Evolutionary conservation across 2,113 vertebrate species (phyloP), one percentile per base, ranked within the genome.

Genomic region (Polyodon spathula): DNA sequence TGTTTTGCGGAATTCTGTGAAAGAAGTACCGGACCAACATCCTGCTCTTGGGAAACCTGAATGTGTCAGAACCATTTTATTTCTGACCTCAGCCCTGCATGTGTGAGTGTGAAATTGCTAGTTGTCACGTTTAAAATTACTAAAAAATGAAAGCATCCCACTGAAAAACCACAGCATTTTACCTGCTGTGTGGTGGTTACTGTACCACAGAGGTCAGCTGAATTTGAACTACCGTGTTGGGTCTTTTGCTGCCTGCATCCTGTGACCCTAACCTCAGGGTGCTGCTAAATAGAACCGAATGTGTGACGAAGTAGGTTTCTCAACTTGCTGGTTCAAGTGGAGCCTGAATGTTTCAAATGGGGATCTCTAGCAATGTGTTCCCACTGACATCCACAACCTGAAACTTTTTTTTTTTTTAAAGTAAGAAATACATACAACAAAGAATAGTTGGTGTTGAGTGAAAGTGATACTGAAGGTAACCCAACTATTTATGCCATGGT

Each of bases 141-240:
- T 5, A 50, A 50, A 50, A 14, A 50, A n/a, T 50, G 48, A 14
- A 50, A n/a, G 48, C 48, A 50, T n/a, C 48, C 48, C 48, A 10
- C 48, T 50, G 48, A 50, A 50, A 50, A n/a, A 6, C 14, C 12
- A n/a, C 14, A 65, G 55, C 56, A 65, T 74, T 65, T 56, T 62
- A 7, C 82, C 80, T 63, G 78, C 80, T 81, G 80, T 76, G 80
- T 62, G 66, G 60, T 64, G 48, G 48, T 50, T 12, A 50, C 10
- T 50, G 48, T 50, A 12, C 4, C 53, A 55, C 8, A 55, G 64
- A 53, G 71, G 71, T 73, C 71, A 64, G 40, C 63, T 71, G 27
- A 27, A 27, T 3, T 27, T 27, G 27, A 27, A 27, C 27, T 27
- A 27, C 27, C 27, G 27, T 27, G 27, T 27, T 27, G 27, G 27